These are phyloP conservation scores for Drepana arcuata DNA, from an alignment of 1,140 invertebrate genomes.

Conservation along the genomic window DNA sequence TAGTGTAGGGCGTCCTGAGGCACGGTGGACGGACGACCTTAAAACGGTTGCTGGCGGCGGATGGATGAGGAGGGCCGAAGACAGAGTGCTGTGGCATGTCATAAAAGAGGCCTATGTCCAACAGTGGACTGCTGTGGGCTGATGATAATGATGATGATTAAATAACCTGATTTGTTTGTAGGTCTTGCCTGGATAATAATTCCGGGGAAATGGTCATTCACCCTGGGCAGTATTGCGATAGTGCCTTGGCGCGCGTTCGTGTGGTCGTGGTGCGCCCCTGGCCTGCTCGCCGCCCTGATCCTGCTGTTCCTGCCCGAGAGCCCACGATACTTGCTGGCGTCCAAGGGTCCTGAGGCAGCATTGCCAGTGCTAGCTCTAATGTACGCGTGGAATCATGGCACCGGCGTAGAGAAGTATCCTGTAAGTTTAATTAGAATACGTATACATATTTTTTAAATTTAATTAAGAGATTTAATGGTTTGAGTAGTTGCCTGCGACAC, in stretches of 20 bases:
- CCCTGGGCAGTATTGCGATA: slow-evolving; percentile 45
- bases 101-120: too few species aligned
- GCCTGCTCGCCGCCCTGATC: slow-evolving; percentile 67
- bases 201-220: slow-evolving; percentile 67
- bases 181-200: slow-evolving; percentile 78
- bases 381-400: slow-evolving; percentile 63
- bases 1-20: too few species aligned
- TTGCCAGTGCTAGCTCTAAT: slow-evolving; percentile 75
- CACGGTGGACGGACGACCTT: too few species aligned
- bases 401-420: slow-evolving; percentile 22
- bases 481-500: too few species aligned
- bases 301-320: slow-evolving; percentile 79
- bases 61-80: too few species aligned
- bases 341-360: slow-evolving; percentile 74
- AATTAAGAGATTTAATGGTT: too few species aligned
- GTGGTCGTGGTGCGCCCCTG: slow-evolving; percentile 71
- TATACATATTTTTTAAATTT: too few species aligned
- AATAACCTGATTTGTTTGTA: too few species aligned
- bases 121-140: too few species aligned
- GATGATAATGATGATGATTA: too few species aligned
- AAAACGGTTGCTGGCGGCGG: too few species aligned
- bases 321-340: slow-evolving; percentile 80
- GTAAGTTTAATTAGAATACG: slow-evolving; percentile 37
- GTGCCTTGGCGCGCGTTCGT: slow-evolving; percentile 78
- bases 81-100: too few species aligned